A percentile compares a stretch with the other conserved stretches of the same genome.
phyloP scores from a whole-genome alignment of 1,140 invertebrate species.

The Panonychus citri region DNA sequence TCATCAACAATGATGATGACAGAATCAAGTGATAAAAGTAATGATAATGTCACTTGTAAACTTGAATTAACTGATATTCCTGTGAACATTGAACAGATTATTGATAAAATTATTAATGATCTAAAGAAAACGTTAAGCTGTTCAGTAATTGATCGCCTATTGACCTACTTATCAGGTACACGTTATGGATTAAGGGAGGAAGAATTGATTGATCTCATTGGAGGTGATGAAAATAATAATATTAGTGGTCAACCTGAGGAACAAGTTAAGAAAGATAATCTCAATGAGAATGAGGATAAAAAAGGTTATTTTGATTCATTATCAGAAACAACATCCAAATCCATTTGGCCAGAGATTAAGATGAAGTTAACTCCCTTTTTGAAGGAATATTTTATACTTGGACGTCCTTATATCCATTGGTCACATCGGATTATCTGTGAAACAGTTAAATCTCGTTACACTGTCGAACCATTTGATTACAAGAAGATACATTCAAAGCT shows the following conservation, averaged over 20 bases:
- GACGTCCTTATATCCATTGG: constrained; percentile 17
- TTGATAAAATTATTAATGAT: background rate
- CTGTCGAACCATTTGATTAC: constrained; percentile 7
- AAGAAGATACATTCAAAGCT: constrained; percentile 14
- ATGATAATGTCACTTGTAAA: too few species aligned
- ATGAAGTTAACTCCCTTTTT: constrained; percentile 11
- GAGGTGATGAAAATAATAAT: background rate
- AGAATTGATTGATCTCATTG: constrained; percentile 13
- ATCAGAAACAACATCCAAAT: too few species aligned
- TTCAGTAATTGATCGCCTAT: constrained; percentile 12
- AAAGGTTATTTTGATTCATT: too few species aligned
- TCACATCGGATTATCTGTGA: constrained; percentile 14
- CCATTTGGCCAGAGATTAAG: constrained; percentile 6
- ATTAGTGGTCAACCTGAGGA: background rate
- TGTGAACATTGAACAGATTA: background rate
- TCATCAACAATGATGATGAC: too few species aligned
- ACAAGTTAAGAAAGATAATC: too few species aligned
- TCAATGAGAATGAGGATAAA: too few species aligned
- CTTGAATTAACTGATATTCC: background rate
- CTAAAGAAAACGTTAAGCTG: constrained; percentile 15
- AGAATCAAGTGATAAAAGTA: too few species aligned
- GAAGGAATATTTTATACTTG: constrained; percentile 17
- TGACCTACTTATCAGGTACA: constrained; percentile 16
- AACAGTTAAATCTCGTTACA: constrained; percentile 15
- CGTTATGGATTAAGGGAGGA: constrained; percentile 18